phyloP scores from a whole-genome alignment of 2,888 invertebrate genomes.

The Spisula subtruncata region DNA sequence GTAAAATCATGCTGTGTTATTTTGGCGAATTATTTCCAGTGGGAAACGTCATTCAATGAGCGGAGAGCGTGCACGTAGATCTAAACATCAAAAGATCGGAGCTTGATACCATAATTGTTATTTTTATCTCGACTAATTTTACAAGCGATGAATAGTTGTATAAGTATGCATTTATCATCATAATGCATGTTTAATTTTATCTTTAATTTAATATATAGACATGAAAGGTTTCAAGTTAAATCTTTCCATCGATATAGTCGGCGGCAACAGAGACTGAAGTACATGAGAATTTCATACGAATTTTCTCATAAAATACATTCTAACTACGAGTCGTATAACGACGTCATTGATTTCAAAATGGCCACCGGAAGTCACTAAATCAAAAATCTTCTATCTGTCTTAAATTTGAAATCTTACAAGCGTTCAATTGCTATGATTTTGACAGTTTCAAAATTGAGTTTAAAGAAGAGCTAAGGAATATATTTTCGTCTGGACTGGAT shows the following conservation, averaged over 20 bases:
- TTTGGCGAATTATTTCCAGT: neutral
- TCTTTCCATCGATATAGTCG: slow-evolving; percentile 11
- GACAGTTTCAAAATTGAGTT: slow-evolving; percentile 8
- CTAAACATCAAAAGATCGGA: slow-evolving; percentile 13
- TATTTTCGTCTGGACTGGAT: neutral
- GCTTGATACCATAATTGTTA: slow-evolving; percentile 15
- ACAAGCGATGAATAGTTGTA: slow-evolving; percentile 17
- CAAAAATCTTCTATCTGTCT: neutral
- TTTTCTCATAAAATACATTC: neutral
- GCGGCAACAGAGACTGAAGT: neutral
- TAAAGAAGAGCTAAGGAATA: neutral
- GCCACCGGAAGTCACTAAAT: slow-evolving; percentile 17
- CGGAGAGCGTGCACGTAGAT: neutral
- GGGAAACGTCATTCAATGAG: neutral
- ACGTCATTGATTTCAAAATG: slow-evolving; percentile 27
- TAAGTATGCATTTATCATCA: slow-evolving; percentile 6
- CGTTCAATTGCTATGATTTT: slow-evolving; percentile 11
- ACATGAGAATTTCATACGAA: neutral
- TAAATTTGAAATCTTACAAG: neutral
- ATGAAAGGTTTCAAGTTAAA: slow-evolving; percentile 15
- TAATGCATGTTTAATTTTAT: slow-evolving; percentile 19
- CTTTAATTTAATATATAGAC: slow-evolving; percentile 9
- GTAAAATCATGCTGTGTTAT: neutral
- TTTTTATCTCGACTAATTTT: slow-evolving; percentile 15
- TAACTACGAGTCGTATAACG: neutral